Base-by-base conservation (phyloP, 2,888 invertebrate genomes). In the Prosapia bicincta region DNA sequence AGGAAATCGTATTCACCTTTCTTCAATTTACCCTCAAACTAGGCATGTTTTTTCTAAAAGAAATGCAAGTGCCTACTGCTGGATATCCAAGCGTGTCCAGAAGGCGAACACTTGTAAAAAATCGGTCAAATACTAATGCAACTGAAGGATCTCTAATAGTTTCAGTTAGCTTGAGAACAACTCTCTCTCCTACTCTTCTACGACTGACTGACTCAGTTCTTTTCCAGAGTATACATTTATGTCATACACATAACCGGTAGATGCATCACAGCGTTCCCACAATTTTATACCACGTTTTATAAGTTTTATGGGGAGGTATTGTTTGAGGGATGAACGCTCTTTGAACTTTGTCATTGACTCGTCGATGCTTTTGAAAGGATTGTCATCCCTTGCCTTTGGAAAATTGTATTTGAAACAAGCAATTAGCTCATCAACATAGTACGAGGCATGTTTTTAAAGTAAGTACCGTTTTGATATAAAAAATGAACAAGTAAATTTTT, bases 31-130 rank as follows among this genome's bases (percentile, higher is more conserved):
- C n/a, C n/a, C n/a, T 71, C 25, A 70, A 78, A 79, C 77, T 79
- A 74, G 77, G 78, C 65, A 77, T 38, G 43, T 76, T 77, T 77
- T 76, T 79, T 68, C n/a, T 68, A 26, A 80, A 82, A 79, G 70
- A 80, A 69, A 80, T 82, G 79, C 75, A 75, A 78, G 79, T 54
- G n/a, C n/a, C n/a, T n/a, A n/a, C n/a, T n/a, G n/a, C n/a, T n/a
- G n/a, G n/a, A n/a, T n/a, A n/a, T n/a, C 72, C 38, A 54, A 79
- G 65, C 32, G 69, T 75, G 66, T 78, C 54, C 73, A 81, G 72
- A 67, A 81, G 73, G 70, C 75, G 71, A 0, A 77, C 77, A 66
- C 74, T 71, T 15, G 81, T 80, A 71, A 80, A 80, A 78, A n/a
- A 79, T 74, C 74, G 66, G 26, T 75, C 76, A 67, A 78, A 79